Base-by-base conservation (phyloP, 2,797 vertebrate genomes). In the Channa striata region DNA sequence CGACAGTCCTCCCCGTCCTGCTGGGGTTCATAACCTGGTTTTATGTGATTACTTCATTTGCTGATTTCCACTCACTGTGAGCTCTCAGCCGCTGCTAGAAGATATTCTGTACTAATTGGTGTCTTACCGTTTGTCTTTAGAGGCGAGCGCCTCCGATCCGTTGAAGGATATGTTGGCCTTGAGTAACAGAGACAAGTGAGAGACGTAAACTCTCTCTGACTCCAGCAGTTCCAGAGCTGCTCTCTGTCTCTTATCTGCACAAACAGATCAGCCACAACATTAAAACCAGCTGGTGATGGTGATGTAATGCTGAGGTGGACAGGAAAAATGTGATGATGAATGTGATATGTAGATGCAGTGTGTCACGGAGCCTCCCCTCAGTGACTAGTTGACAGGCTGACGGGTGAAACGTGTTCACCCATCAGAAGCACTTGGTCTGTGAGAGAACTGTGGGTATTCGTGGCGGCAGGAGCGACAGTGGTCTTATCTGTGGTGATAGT, bases 111-210 rank as follows among this genome's bases (percentile, higher is more conserved):
- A n/a, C n/a, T n/a, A n/a, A n/a, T n/a, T n/a, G n/a, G n/a, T n/a
- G n/a, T 20, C 42, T 68, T 93, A 99, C 98, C 97, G 96, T 93
- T 96, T 97, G 82, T 98, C 97, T 78, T 97, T 97, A 57, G 93
- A 70, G 60, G 92, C 91, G 74, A 96, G 93, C 66, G 94, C 91
- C 53, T 98, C 97, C 10, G 95, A 95, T 34, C 95, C 96, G 44
- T 98, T 97, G 85, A 97, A 94, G 0, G 95, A 95, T 78, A 97
- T 96, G 87, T 97, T 99, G 87, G 97, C 97, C 93, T 99, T 99
- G 87, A 99, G 94, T 50, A 99, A 90, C 70, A 98, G 90, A 68
- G 97, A 97, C 61, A 99, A 90, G 74, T 97, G 96, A 37, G 98
- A 96, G 56, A 98, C 96, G 0, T 99, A 99, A 43, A 97, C 95